Conservation (phyloP, 2,113 vertebrate genomes). For the Pao palembangensis region DNA sequence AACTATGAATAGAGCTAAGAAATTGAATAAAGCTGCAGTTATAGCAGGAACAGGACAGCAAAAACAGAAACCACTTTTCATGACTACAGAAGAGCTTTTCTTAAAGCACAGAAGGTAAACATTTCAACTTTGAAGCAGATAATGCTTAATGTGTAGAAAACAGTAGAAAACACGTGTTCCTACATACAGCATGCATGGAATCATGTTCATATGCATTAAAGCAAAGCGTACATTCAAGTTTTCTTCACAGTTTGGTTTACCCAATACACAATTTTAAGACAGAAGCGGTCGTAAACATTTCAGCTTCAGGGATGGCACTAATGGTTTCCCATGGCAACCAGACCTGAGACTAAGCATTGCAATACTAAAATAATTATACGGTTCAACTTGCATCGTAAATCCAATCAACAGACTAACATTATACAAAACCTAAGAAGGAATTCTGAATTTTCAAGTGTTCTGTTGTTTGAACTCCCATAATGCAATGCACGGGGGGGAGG, state of each 20-base stretch:
- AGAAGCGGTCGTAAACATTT: constrained; percentile 26
- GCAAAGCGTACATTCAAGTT: constrained; percentile 10
- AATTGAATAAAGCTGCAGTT: constrained; percentile 31
- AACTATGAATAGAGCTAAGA: constrained; percentile 33
- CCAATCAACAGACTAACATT: background rate
- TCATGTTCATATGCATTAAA: constrained; percentile 7
- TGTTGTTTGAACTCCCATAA: constrained; percentile 1
- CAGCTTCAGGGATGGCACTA: constrained; percentile 13
- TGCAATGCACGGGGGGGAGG: background rate
- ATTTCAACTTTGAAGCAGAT: no score
- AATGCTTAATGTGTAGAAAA: no score
- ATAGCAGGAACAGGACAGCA: constrained; percentile 11
- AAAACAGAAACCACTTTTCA: constrained; percentile 10
- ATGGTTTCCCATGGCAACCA: constrained; percentile 9
- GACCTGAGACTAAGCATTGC: constrained; percentile 24
- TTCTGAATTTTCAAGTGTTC: background rate
- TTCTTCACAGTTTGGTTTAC: constrained; percentile 25
- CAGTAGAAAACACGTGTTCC: background rate
- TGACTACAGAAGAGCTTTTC: constrained; percentile 2
- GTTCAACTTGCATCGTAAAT: background rate
- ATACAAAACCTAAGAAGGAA: no score
- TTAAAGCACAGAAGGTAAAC: background rate
- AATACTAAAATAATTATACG: constrained; percentile 13
- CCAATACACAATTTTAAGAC: constrained; percentile 37
- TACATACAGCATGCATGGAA: constrained; percentile 4